Evolutionary conservation across 2,888 invertebrate genomes (phyloP).

Genomic region (Tipula helvola): DNA sequence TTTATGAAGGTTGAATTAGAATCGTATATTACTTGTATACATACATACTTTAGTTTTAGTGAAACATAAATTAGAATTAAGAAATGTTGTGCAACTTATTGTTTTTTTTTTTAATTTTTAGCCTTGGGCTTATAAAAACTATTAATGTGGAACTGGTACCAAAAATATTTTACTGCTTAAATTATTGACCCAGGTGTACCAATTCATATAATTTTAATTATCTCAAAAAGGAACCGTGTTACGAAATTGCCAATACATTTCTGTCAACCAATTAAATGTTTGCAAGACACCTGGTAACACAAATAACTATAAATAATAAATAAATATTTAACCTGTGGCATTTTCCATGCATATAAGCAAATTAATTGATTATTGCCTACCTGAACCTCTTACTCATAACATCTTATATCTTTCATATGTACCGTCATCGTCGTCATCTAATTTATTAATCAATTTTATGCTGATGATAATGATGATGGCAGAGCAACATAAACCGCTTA

Average conservation of each 20-base stretch:
- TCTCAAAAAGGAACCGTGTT: not conserved
- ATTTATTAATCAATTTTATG: not conserved
- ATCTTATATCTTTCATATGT: not conserved
- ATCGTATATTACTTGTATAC: too few species aligned
- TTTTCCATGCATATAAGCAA: not conserved
- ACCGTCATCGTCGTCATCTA: not conserved
- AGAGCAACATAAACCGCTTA: not conserved
- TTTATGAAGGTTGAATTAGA: too few species aligned
- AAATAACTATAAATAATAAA: not conserved
- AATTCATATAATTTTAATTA: not conserved
- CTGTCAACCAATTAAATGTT: not conserved
- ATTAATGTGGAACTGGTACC: not conserved
- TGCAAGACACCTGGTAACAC: not conserved
- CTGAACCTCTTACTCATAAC: not conserved
- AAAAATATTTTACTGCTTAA: not conserved
- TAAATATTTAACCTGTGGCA: not conserved
- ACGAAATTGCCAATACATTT: not conserved
- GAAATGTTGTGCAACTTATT: not conserved
- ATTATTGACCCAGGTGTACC: not conserved
- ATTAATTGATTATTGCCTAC: not conserved
- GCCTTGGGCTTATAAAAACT: not conserved
- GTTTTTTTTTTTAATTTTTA: not conserved
- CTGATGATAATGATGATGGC: not conserved
- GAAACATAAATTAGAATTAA: not conserved
- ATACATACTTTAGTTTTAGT: not conserved